phyloP scores from a whole-genome alignment of 2,797 vertebrate species.

The Chromobotia macracanthus region DNA sequence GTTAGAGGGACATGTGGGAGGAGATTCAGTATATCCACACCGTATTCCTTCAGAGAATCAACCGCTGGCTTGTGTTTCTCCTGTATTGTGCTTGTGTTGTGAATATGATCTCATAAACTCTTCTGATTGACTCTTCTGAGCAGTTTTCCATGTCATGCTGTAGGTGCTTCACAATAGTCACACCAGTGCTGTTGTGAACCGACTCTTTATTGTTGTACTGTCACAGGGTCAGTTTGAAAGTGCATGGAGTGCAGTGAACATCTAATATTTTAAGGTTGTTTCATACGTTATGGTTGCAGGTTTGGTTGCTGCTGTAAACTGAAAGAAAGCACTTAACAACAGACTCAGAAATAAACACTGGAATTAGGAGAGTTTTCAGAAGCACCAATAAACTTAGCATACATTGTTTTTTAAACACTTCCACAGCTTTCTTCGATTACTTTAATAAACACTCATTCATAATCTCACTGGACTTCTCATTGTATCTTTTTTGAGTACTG shows the following conservation, averaged over 20 bases:
- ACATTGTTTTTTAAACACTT: too few relatives aligned
- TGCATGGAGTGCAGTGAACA: too few relatives aligned
- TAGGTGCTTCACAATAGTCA: background rate
- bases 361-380: too few relatives aligned
- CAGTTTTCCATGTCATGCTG: background rate
- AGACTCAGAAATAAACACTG: too few relatives aligned
- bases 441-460: too few relatives aligned
- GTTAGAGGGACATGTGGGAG: slow-evolving; percentile 16
- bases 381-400: too few relatives aligned
- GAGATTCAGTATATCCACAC: slow-evolving; percentile 10
- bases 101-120: background rate
- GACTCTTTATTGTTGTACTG: background rate
- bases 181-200: background rate
- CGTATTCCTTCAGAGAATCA: background rate
- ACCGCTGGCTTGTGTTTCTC: background rate
- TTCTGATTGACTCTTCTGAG: too few relatives aligned
- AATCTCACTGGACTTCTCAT: too few relatives aligned
- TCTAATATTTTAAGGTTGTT: too few relatives aligned
- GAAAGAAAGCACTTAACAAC: background rate
- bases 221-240: background rate
- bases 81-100: background rate
- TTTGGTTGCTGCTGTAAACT: background rate
- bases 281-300: background rate
- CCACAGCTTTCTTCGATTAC: too few relatives aligned
- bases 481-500: too few relatives aligned